Conservation (phyloP, 2,888 invertebrate genomes). For the Melinopterus prodromus region DNA sequence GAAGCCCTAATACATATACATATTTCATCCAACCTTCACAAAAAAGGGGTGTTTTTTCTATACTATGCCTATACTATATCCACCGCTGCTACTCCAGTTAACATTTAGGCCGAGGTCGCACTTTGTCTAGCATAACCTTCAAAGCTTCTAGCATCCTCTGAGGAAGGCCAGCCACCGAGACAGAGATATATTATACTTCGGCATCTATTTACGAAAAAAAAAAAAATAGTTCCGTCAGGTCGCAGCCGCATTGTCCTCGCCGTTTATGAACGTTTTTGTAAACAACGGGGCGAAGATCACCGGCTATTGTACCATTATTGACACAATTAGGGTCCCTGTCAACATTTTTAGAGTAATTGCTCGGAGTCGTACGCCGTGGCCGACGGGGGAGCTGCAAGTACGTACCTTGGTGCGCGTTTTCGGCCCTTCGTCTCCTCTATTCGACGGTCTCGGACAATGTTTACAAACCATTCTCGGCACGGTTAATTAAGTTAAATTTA, state of each 20-base stretch:
- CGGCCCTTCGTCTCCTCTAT: background rate
- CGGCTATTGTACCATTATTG: slow-evolving; percentile 41
- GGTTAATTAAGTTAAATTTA: background rate
- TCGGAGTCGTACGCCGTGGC: background rate
- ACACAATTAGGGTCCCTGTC: slow-evolving; percentile 44
- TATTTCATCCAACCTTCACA: no score
- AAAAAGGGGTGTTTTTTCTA: no score
- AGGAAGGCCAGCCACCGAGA: background rate
- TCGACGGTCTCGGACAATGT: background rate
- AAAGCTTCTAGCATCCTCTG: background rate
- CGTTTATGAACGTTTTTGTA: slow-evolving; percentile 29
- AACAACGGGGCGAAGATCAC: slow-evolving; percentile 31
- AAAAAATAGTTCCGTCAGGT: background rate
- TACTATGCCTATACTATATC: no score
- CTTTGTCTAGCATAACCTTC: background rate
- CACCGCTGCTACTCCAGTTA: no score
- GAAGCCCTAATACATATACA: no score
- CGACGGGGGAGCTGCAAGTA: background rate
- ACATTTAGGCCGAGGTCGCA: background rate
- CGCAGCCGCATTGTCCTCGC: slow-evolving; percentile 10
- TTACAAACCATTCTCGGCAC: background rate
- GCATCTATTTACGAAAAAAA: background rate
- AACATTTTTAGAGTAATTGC: slow-evolving; percentile 32
- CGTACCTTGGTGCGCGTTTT: slow-evolving; percentile 10
- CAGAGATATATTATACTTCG: background rate